A percentile compares a stretch with the other conserved stretches of the same genome.
phyloP scores from a whole-genome alignment of 2,888 invertebrate genomes.

The Drosophila stalkeri region DNA sequence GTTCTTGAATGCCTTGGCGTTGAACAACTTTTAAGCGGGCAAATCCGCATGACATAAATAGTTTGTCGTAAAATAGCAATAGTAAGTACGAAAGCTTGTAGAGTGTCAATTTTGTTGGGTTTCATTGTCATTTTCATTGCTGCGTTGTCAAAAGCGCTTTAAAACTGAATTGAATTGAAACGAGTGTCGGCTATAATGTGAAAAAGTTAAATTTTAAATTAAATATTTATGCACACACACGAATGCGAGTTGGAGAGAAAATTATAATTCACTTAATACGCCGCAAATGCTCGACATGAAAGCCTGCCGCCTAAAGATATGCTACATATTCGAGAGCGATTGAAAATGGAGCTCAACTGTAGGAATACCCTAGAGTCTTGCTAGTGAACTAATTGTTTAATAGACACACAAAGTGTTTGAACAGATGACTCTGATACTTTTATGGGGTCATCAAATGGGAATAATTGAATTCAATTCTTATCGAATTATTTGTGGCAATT shows the following conservation, averaged over 20 bases:
- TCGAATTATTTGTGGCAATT: not conserved
- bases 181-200: conserved; percentile 7
- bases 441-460: not conserved
- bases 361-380: conserved; percentile 4
- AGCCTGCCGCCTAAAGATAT: conserved; percentile 36
- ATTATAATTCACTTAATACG: conserved; percentile 52
- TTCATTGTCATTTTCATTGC: conserved; percentile 7
- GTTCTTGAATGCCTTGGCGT: not conserved
- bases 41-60: conserved; percentile 1
- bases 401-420: not conserved
- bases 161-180: conserved; percentile 1
- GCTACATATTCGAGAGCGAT: conserved; percentile 1
- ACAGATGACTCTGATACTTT: not conserved
- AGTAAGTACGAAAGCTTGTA: conserved; percentile 17
- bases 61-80: not conserved
- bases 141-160: conserved; percentile 22
- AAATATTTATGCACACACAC: conserved; percentile 43
- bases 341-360: not conserved
- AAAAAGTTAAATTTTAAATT: conserved; percentile 36
- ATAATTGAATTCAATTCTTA: not conserved
- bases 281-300: conserved; percentile 7
- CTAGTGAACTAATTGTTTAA: not conserved
- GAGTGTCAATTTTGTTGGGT: conserved; percentile 3
- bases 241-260: conserved; percentile 12
- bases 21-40: not conserved